Percentiles rank a stretch among this genome's conserved stretches.
Evolutionary conservation across 2,113 vertebrate species (phyloP).

Genomic region (Pedionomus torquatus): DNA sequence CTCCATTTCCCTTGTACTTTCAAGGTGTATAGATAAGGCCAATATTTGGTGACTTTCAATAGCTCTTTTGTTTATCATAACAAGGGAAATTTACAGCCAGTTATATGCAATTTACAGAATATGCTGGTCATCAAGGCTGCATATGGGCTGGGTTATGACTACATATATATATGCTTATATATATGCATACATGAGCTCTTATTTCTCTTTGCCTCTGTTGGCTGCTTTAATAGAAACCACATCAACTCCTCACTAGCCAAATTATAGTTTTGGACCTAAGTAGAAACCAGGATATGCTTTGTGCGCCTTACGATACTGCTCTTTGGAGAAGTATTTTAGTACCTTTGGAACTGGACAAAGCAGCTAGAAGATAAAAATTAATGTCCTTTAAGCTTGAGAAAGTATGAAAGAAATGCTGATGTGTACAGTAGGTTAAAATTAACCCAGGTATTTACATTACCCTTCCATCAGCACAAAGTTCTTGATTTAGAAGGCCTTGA

Average conservation of each 20-base stretch:
- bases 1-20: neutral
- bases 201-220: neutral
- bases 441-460: neutral
- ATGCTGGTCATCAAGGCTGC: neutral
- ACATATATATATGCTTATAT: neutral
- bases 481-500: conserved; percentile 19
- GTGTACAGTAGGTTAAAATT: conserved; percentile 14
- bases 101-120: neutral
- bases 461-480: neutral
- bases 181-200: neutral
- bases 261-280: neutral
- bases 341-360: neutral
- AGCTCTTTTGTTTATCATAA: neutral
- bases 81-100: neutral
- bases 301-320: neutral
- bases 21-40: neutral
- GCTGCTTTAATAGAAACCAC: neutral
- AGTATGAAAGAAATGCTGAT: neutral
- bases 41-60: neutral
- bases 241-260: neutral
- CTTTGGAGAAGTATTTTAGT: neutral
- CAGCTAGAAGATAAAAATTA: neutral
- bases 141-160: neutral
- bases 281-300: neutral
- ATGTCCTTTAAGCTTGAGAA: neutral